Conservation (phyloP, 2,113 vertebrate genomes). For the Silurus asotus region DNA sequence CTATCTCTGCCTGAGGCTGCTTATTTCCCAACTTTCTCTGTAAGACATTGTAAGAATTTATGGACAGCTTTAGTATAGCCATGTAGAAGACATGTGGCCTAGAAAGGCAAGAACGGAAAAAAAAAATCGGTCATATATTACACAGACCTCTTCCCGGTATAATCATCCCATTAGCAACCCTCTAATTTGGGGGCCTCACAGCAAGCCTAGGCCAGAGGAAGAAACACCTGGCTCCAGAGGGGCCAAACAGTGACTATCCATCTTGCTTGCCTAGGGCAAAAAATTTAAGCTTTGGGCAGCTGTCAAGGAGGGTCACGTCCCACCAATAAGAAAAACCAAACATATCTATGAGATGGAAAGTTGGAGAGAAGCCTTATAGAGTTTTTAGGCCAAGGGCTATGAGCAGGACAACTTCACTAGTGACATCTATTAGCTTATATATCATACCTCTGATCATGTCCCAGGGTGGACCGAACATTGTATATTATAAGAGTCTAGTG, state of each 20-base stretch:
- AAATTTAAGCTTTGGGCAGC: slow-evolving; percentile 35
- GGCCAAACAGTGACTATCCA: slow-evolving; percentile 59
- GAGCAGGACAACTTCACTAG: not conserved
- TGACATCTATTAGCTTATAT: not conserved
- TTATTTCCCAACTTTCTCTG: slow-evolving; percentile 63
- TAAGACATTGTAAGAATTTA: slow-evolving; percentile 70
- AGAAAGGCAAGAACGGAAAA: slow-evolving; percentile 56
- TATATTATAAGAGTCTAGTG: not conserved
- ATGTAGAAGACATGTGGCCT: slow-evolving; percentile 59
- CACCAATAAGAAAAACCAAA: not conserved
- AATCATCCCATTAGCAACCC: slow-evolving; percentile 72
- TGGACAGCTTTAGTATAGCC: slow-evolving; percentile 58
- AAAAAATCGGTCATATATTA: slow-evolving; percentile 73
- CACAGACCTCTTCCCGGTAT: slow-evolving; percentile 67
- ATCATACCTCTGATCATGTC: not conserved
- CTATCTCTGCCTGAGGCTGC: slow-evolving; percentile 31
- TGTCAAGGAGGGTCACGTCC: slow-evolving; percentile 14
- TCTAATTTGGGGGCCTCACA: slow-evolving; percentile 76
- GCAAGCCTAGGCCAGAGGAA: slow-evolving; percentile 68
- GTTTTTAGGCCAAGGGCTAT: not conserved
- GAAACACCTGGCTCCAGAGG: slow-evolving; percentile 74
- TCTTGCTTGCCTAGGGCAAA: slow-evolving; percentile 56
- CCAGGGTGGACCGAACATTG: not conserved
- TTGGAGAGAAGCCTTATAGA: not conserved
- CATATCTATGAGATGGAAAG: not conserved